These are phyloP conservation scores for Carcina quercana DNA, from an alignment of 2,888 invertebrate genomes.

Conservation along the genomic window DNA sequence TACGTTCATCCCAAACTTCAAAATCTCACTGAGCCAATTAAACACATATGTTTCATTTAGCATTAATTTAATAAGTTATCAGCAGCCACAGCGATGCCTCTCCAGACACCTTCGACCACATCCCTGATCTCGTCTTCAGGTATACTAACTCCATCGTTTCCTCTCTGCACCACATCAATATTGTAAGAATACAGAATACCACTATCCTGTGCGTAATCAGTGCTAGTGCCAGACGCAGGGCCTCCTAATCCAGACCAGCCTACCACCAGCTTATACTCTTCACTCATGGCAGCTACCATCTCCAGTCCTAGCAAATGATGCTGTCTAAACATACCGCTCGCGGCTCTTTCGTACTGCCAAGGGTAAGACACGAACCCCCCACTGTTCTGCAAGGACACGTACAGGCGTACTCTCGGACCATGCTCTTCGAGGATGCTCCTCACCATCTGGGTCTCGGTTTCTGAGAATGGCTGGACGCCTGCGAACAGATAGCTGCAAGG, in stretches of 20 bases:
- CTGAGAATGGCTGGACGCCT: constrained; percentile 77
- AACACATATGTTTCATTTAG: no score
- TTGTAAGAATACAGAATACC: constrained; percentile 41
- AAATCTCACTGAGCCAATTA: no score
- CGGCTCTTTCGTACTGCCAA: constrained; percentile 76
- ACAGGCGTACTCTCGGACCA: constrained; percentile 69
- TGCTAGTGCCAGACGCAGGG: constrained; percentile 50
- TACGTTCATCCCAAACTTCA: no score
- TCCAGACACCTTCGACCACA: constrained; percentile 47
- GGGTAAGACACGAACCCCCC: constrained; percentile 80
- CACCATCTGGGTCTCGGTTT: constrained; percentile 76
- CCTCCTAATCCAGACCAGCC: constrained; percentile 40
- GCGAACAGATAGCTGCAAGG: constrained; percentile 78
- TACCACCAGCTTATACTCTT: constrained; percentile 34
- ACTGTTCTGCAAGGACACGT: constrained; percentile 84
- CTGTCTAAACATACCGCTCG: constrained; percentile 48
- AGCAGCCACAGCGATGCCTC: constrained; percentile 38
- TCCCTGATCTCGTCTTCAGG: constrained; percentile 36
- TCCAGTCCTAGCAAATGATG: constrained; percentile 41
- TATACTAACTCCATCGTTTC: constrained; percentile 35
- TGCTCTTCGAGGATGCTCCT: constrained; percentile 68
- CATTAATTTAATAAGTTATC: no score
- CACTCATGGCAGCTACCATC: constrained; percentile 35
- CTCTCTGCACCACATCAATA: constrained; percentile 39
- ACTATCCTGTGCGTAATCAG: constrained; percentile 40